Evolutionary conservation across 2,113 vertebrate genomes (phyloP).

Genomic region (Ramphastos sulfuratus): DNA sequence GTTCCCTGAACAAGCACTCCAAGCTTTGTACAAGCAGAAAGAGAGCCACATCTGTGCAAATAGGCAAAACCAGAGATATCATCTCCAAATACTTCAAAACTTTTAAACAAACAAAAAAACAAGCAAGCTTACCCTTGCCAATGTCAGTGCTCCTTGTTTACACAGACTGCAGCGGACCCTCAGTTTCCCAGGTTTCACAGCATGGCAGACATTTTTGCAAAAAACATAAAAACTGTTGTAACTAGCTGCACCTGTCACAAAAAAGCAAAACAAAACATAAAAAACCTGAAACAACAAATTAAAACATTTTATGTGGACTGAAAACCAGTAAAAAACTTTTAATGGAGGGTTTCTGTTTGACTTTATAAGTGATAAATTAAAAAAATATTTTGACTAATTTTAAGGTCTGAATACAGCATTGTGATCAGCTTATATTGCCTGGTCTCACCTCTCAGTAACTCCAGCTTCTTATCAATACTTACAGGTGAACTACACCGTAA

Average conservation of each 20-base stretch:
- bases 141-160: conserved; percentile 82
- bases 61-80: neutral
- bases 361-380: neutral
- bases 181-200: conserved; percentile 87
- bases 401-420: neutral
- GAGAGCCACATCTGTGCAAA: neutral
- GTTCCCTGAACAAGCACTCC: neutral
- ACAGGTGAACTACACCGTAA: neutral
- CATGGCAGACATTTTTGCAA: conserved; percentile 84
- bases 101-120: neutral
- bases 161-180: conserved; percentile 84
- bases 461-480: neutral
- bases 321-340: neutral
- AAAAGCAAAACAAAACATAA: neutral
- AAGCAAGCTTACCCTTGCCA: conserved; percentile 80
- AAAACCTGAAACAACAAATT: neutral
- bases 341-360: neutral
- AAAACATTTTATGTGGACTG: neutral
- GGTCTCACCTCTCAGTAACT: neutral
- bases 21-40: neutral
- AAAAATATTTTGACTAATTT: neutral
- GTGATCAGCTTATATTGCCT: neutral
- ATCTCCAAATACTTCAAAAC: neutral
- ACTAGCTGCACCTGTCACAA: conserved; percentile 66
- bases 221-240: conserved; percentile 89